phyloP scores from a whole-genome alignment of 2,113 vertebrate genomes.

The Ctenodactylus gundi region DNA sequence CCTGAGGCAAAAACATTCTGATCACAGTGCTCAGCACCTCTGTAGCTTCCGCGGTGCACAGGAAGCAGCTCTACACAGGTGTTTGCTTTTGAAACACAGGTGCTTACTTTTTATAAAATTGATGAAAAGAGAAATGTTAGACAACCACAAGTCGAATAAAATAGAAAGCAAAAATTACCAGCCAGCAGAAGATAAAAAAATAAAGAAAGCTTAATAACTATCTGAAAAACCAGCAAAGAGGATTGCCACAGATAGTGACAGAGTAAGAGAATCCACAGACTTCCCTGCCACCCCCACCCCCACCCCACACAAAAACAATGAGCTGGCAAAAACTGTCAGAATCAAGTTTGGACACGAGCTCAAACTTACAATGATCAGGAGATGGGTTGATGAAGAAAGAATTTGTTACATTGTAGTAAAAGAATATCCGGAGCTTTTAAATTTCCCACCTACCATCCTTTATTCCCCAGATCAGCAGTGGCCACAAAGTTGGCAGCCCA shows the following conservation, averaged over 20 bases:
- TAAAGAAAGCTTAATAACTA: neutral
- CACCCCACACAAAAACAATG: neutral
- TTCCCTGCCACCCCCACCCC: too few relatives aligned
- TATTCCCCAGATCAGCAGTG: neutral
- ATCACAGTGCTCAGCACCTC: neutral
- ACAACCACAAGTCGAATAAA: neutral
- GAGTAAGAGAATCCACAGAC: neutral
- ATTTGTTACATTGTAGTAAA: neutral
- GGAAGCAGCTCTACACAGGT: neutral
- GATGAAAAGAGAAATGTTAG: slow-evolving; percentile 34
- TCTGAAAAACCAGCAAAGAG: neutral
- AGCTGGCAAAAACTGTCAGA: neutral
- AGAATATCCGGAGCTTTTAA: neutral
- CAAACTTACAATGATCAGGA: neutral
- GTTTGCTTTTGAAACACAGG: slow-evolving; percentile 36
- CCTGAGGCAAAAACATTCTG: neutral
- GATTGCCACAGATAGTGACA: neutral
- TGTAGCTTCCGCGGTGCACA: too few relatives aligned
- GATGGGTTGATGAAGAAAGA: neutral
- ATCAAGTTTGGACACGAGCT: neutral
- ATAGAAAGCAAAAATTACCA: slow-evolving; percentile 24
- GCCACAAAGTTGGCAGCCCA: neutral
- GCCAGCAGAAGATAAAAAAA: neutral
- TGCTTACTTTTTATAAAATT: slow-evolving; percentile 54
- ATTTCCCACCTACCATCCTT: neutral